Evolutionary conservation across 92 coral and sea anemone species (phyloP), one percentile per base, ranked within the genome.

Genomic region (Paramuricea clavata): DNA sequence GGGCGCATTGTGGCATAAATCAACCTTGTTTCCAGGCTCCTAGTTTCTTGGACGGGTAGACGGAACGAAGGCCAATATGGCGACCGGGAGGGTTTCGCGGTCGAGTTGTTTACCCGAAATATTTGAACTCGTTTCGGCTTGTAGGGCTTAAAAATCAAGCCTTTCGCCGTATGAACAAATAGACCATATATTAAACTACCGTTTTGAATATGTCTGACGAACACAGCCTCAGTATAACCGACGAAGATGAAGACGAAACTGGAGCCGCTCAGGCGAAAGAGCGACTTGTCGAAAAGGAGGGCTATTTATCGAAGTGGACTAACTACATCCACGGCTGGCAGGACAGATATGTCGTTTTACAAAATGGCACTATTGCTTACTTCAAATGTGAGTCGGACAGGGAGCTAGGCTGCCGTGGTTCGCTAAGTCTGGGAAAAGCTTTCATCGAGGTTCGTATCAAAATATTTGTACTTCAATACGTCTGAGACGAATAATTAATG

Each of bases 241-340:
- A 94, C 76, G 99, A 97, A 54, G 99, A 97, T 43, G 99, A 97
- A 5, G 99, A 97, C 56, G 99, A 94, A 69, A 77, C 87, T 15
- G 97, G 88, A 70, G 93, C 91, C 34, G 65, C 88, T 5, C 92
- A 85, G 47, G 69, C 83, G 32, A 75, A 85, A 36, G 95, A 94
- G 2, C 91, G 78, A 72, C 91, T 91, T 17, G 93, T 95, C 49
- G 95, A 93, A 43, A 79, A 90, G 74, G 98, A 97, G 85, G 99
- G 94, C 13, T 81, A 91, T 83, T 89, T 97, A 72, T 97, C 99
- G 77, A 97, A 97, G 87, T 97, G 99, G 99, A 97, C 99, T 22
- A 97, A 97, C 94, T 97, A 97, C 73, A 89, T 97, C 41, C 99
- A 97, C 61, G 99, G 99, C 57, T 97, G 99, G 99, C 99, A 97